Percentiles rank a stretch among this genome's conserved stretches.
phyloP scores from a whole-genome alignment of 2,113 vertebrate genomes.

The Myiozetetes cayanensis region DNA sequence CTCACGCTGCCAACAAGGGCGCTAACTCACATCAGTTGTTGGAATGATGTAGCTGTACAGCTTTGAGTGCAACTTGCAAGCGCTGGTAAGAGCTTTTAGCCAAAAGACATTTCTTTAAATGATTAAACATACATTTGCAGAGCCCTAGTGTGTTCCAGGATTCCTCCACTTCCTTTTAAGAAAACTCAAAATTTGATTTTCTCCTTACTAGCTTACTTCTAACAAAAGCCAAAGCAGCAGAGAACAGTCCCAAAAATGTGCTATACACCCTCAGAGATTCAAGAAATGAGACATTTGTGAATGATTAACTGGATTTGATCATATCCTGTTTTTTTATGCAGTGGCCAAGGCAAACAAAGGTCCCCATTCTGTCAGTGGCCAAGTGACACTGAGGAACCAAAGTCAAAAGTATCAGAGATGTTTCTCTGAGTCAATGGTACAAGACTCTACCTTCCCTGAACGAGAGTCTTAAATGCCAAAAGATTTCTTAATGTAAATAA shows the following conservation, averaged over 20 bases:
- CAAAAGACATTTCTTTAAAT: conserved; percentile 61
- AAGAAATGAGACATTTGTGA: conserved; percentile 64
- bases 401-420: background rate
- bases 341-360: conserved; percentile 60
- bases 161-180: conserved; percentile 60
- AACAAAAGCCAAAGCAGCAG: conserved; percentile 59
- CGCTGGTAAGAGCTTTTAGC: conserved; percentile 14
- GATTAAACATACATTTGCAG: conserved; percentile 61
- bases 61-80: conserved; percentile 29
- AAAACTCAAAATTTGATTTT: conserved; percentile 51
- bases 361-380: conserved; percentile 21
- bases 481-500: conserved; percentile 5
- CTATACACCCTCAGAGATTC: conserved; percentile 45
- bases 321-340: conserved; percentile 57
- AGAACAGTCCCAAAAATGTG: conserved; percentile 58
- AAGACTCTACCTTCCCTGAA: background rate
- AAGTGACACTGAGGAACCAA: background rate
- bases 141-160: conserved; percentile 48
- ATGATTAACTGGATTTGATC: conserved; percentile 60
- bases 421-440: background rate
- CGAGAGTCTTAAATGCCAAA: background rate
- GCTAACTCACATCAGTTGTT: conserved; percentile 60
- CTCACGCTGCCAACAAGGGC: conserved; percentile 6
- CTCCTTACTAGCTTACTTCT: conserved; percentile 30
- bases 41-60: background rate